phyloP scores from a whole-genome alignment of 1,140 invertebrate genomes.

The Formica selysi region DNA sequence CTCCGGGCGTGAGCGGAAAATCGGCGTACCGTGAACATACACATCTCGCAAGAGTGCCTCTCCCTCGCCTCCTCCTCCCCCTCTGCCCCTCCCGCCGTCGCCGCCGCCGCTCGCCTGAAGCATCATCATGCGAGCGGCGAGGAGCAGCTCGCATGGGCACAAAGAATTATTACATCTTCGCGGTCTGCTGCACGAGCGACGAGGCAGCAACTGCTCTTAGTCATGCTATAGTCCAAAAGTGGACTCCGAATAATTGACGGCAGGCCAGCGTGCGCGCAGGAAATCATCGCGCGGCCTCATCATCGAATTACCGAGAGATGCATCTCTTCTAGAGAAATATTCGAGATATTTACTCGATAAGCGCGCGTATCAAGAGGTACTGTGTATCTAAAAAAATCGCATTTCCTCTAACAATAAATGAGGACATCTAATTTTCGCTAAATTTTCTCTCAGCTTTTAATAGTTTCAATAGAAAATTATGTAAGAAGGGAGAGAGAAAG shows the following conservation, averaged over 20 bases:
- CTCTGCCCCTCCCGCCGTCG: neutral
- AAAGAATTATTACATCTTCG: slow-evolving; percentile 84
- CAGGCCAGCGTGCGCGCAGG: slow-evolving; percentile 36
- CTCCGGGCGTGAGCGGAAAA: slow-evolving; percentile 74
- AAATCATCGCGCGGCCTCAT: slow-evolving; percentile 35
- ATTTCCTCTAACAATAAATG: neutral
- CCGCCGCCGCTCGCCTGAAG: slow-evolving; percentile 49
- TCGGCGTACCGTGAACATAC: slow-evolving; percentile 75
- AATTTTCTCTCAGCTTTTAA: neutral
- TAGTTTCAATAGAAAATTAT: no score
- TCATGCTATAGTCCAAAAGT: slow-evolving; percentile 74
- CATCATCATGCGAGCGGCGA: slow-evolving; percentile 44
- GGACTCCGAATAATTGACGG: slow-evolving; percentile 61
- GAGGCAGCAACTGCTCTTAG: slow-evolving; percentile 65
- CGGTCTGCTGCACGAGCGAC: slow-evolving; percentile 79
- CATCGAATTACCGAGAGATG: slow-evolving; percentile 58
- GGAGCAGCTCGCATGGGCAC: slow-evolving; percentile 73
- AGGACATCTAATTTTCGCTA: neutral
- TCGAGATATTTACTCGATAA: neutral
- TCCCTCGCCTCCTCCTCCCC: slow-evolving; percentile 35
- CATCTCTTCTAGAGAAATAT: neutral
- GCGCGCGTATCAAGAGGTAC: neutral
- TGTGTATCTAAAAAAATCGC: no score
- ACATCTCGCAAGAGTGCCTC: slow-evolving; percentile 75
- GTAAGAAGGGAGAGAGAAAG: neutral